Base-by-base conservation (phyloP, 2,113 vertebrate species). In the Scortum barcoo region DNA sequence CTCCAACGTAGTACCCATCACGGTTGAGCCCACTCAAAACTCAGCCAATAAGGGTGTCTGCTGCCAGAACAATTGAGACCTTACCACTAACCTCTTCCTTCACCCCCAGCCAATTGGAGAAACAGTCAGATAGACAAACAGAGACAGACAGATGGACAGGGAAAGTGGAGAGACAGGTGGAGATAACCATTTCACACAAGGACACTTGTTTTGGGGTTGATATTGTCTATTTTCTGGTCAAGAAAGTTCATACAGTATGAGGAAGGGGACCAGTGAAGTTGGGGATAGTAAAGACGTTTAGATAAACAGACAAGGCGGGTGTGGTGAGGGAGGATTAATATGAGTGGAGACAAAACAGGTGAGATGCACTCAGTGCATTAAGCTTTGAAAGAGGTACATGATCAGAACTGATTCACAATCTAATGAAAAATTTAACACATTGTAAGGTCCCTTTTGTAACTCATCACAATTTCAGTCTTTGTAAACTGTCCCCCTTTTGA, bases 1-100 rank as follows among this genome's bases (percentile, higher is more conserved):
- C 91, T 96, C 93, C 36, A 92, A 95, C 87, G 95, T 97, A 0
- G 96, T 97, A 61, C 96, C 96, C 91, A 97, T 97, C 93, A 96
- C 91, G 8, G 96, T 97, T 63, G 95, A 97, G 90, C 97, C 96
- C 90, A 97, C 96, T 0, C 95, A 97, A 87, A 96, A 92, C 92
- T 93, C 95, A 8, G 58, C 88, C 87, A 93, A 80, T 67, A 96
- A 96, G 86, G 73, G 86, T 0, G 87, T 93, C 74, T 97, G 97
- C 95, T 97, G 97, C 94, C 97, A 97, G 95, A 95, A 90, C 93
- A 97, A 97, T 94, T 97, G 92, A 96, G 82, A 67, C 85, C 78
- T 65, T 58, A 33, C 79, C 77, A 9, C 80, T 67, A 72, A 76
- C 86, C 75, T 65, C 86, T 86, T 86, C 88, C 82, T 81, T 76